Conservation (phyloP, 1,140 invertebrate genomes). For the Leptinotarsa lineolata region DNA sequence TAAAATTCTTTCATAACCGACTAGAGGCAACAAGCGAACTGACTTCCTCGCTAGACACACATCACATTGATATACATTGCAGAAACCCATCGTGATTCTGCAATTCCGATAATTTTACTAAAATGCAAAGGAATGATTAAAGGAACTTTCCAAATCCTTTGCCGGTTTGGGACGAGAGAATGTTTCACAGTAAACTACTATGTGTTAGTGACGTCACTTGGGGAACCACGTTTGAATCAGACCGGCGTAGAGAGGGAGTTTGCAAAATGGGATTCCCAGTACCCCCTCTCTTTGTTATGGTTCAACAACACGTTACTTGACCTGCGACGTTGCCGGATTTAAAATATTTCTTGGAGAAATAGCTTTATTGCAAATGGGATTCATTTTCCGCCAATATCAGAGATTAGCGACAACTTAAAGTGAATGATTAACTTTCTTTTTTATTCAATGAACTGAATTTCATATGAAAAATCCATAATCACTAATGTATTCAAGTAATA, state of each 20-base stretch:
- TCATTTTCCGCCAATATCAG: no score
- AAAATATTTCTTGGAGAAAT: background rate
- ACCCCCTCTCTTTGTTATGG: constrained; percentile 4
- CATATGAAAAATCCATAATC: no score
- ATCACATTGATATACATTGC: constrained; percentile 24
- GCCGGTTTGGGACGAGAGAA: constrained; percentile 14
- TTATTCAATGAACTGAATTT: no score
- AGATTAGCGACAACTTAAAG: no score
- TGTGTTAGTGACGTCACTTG: constrained; percentile 20
- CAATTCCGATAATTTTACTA: constrained; percentile 23
- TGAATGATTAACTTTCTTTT: no score
- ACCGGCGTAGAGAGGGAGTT: background rate
- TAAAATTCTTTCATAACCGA: constrained; percentile 16
- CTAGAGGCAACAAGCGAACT: constrained; percentile 9
- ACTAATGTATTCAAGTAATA: no score
- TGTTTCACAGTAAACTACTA: background rate
- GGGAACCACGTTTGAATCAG: constrained; percentile 13
- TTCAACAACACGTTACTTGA: background rate
- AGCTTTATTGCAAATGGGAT: no score
- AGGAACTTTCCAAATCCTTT: constrained; percentile 27
- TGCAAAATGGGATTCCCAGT: constrained; percentile 21
- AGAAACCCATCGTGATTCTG: constrained; percentile 12
- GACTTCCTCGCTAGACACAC: constrained; percentile 16
- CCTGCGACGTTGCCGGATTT: constrained; percentile 6
- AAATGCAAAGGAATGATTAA: constrained; percentile 29